Conservation (phyloP, 2,113 vertebrate genomes). For the Geothlypis trichas region DNA sequence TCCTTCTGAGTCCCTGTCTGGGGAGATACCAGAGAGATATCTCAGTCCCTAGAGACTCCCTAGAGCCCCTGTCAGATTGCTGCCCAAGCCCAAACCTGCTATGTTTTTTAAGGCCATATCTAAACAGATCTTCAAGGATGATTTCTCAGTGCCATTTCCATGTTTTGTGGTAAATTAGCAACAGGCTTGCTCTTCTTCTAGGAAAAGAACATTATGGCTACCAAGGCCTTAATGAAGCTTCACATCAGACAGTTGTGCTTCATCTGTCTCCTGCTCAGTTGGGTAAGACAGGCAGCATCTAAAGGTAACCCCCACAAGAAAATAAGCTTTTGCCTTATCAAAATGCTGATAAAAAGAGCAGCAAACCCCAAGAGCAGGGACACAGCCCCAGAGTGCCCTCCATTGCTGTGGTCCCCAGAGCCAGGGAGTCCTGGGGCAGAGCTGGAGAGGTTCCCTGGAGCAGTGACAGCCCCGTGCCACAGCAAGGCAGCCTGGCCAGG, state of each 20-base stretch:
- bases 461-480: accelerated
- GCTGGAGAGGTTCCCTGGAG: neutral
- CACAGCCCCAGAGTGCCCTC: neutral
- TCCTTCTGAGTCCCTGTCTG: neutral
- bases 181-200: neutral
- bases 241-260: neutral
- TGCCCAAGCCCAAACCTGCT: neutral
- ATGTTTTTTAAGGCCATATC: neutral
- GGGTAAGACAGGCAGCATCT: neutral
- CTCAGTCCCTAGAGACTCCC: too few species aligned
- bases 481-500: neutral
- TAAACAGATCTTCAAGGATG: neutral
- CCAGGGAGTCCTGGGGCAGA: neutral
- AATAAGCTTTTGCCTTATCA: neutral
- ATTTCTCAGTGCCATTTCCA: neutral
- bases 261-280: neutral
- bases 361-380: neutral
- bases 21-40: neutral
- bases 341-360: neutral
- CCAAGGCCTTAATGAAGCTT: neutral
- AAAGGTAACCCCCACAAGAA: neutral
- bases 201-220: neutral
- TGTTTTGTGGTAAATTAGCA: neutral
- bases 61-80: neutral
- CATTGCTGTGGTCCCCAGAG: accelerated